A percentile compares a stretch with the other conserved stretches of the same genome.
Evolutionary conservation across 2,113 vertebrate genomes (phyloP).

Genomic region (Rallus limicola): DNA sequence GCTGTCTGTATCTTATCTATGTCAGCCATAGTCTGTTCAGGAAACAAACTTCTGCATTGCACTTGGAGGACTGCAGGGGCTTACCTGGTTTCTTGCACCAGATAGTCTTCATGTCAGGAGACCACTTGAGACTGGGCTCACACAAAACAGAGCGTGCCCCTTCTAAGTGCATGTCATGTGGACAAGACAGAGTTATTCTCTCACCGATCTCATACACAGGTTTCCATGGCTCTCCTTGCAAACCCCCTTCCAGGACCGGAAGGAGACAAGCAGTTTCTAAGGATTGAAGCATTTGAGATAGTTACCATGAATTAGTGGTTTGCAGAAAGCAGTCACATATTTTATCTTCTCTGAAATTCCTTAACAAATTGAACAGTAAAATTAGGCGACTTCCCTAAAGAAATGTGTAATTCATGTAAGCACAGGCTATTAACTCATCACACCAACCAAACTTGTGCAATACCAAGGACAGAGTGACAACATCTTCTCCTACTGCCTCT

Average conservation of each 20-base stretch:
- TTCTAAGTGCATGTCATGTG: slow-evolving; percentile 61
- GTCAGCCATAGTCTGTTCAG: neutral
- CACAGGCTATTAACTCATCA: neutral
- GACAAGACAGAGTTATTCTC: slow-evolving; percentile 83
- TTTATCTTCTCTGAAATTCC: neutral
- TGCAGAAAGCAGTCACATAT: neutral
- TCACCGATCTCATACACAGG: slow-evolving; percentile 82
- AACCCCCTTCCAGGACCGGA: slow-evolving; percentile 65
- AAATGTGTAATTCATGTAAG: neutral
- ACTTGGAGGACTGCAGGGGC: neutral
- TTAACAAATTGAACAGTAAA: neutral
- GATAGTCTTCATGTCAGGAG: slow-evolving; percentile 72
- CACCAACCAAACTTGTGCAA: neutral
- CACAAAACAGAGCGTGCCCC: slow-evolving; percentile 78
- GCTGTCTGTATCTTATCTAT: neutral
- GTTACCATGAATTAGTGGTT: neutral
- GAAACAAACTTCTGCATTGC: neutral
- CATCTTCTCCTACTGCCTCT: neutral
- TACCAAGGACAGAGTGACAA: neutral
- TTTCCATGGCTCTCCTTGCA: slow-evolving; percentile 78
- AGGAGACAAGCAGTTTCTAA: slow-evolving; percentile 76
- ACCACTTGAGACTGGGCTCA: slow-evolving; percentile 90
- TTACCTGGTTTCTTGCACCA: slow-evolving; percentile 81
- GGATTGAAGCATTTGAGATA: slow-evolving; percentile 10
- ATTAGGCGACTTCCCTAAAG: neutral